phyloP scores from a whole-genome alignment of 1,140 invertebrate genomes.

The Trissolcus basalis region DNA sequence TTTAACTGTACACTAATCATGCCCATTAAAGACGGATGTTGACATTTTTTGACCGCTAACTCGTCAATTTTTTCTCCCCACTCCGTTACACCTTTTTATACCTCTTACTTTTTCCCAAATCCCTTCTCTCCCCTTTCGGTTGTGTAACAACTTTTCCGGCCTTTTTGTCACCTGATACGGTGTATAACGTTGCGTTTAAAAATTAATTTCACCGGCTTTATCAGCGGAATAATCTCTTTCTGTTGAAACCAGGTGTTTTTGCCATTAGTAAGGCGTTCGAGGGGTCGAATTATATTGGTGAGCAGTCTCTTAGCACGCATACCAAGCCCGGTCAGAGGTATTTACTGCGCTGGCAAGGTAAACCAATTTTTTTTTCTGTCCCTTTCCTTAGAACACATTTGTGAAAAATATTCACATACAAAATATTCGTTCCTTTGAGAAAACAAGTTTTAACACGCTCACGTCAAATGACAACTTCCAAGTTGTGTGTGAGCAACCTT shows the following conservation, averaged over 20 bases:
- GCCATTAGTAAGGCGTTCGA: constrained; percentile 84
- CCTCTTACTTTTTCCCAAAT: too few species aligned
- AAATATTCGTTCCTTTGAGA: too few species aligned
- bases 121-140: too few species aligned
- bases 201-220: background rate
- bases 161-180: too few species aligned
- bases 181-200: background rate
- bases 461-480: too few species aligned
- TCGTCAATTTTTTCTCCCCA: background rate
- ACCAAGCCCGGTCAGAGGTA: constrained; percentile 84
- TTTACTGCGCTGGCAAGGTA: constrained; percentile 85
- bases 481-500: too few species aligned
- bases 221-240: constrained; percentile 26
- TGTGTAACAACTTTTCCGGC: too few species aligned
- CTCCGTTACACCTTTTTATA: too few species aligned
- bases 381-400: too few species aligned
- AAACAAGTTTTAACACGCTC: too few species aligned
- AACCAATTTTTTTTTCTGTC: constrained; percentile 27
- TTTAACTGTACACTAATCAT: constrained; percentile 3
- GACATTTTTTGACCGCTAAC: background rate
- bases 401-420: too few species aligned
- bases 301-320: constrained; percentile 84
- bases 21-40: background rate
- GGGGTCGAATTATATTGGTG: constrained; percentile 83
- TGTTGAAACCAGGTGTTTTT: constrained; percentile 80